phyloP scores from a whole-genome alignment of 2,888 invertebrate species.

The Erebia palarica region DNA sequence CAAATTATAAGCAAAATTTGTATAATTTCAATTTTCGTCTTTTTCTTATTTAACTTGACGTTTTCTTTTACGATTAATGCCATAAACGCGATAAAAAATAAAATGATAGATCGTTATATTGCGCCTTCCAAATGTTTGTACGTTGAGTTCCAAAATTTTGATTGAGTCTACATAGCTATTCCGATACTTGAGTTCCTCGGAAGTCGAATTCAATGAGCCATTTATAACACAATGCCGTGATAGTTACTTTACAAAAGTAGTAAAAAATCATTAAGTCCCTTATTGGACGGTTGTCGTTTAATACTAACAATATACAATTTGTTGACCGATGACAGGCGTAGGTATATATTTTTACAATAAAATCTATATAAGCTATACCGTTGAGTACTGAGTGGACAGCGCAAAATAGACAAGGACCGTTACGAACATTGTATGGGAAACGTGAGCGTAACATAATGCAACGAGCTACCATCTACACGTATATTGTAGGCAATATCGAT shows the following conservation, averaged over 20 bases:
- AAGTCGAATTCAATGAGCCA: constrained; percentile 40
- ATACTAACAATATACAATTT: constrained; percentile 56
- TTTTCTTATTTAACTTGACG: no score
- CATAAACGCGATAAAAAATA: background rate
- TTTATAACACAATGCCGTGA: constrained; percentile 47
- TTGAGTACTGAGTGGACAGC: constrained; percentile 59
- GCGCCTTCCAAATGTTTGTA: constrained; percentile 38
- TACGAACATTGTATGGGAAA: constrained; percentile 66
- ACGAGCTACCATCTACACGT: constrained; percentile 52
- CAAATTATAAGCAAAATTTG: no score
- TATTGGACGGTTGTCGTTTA: constrained; percentile 53
- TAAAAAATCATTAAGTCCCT: constrained; percentile 52
- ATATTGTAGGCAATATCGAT: constrained; percentile 53
- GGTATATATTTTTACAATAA: constrained; percentile 64
- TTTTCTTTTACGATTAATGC: background rate
- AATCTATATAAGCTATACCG: constrained; percentile 65
- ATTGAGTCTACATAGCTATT: background rate
- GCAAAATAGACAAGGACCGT: constrained; percentile 59
- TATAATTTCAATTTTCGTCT: no score
- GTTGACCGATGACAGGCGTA: constrained; percentile 32
- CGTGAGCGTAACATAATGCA: constrained; percentile 65
- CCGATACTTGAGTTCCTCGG: constrained; percentile 21
- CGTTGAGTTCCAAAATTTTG: constrained; percentile 13
- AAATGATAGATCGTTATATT: background rate
- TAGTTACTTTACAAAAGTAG: constrained; percentile 51